Conservation (phyloP, 1,140 invertebrate genomes). For the Lithobius niger region DNA sequence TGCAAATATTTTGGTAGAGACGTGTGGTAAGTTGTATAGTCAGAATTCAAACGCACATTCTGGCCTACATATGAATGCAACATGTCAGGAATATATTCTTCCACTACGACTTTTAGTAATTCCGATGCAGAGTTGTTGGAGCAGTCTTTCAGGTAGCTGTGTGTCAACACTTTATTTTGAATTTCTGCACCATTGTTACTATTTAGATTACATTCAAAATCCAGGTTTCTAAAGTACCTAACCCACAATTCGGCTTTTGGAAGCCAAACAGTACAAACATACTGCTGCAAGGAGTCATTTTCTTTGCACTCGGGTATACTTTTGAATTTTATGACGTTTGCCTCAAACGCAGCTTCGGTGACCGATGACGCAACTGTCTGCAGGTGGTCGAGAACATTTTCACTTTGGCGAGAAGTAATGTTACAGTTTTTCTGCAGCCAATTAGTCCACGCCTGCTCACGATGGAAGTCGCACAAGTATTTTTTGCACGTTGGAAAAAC, state of each 20-base stretch:
- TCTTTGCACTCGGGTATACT: neutral
- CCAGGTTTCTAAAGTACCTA: neutral
- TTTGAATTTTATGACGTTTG: neutral
- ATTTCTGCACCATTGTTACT: neutral
- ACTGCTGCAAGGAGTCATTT: neutral
- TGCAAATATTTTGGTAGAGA: neutral
- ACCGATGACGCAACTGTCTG: neutral
- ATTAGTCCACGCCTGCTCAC: neutral
- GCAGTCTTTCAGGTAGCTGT: neutral
- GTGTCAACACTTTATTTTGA: neutral
- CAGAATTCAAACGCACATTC: neutral
- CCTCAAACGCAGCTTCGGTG: neutral
- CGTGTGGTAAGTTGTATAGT: neutral
- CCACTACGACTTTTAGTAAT: neutral
- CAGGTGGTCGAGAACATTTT: neutral
- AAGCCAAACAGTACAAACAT: neutral
- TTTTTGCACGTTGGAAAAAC: neutral
- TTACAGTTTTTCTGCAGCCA: neutral
- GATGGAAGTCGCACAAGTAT: neutral
- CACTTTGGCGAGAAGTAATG: neutral
- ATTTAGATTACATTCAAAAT: neutral
- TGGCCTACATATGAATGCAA: neutral
- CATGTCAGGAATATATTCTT: neutral
- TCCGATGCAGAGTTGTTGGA: neutral
- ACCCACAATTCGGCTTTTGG: neutral